Evolutionary conservation across 2,113 vertebrate genomes (phyloP).

Genomic region (Pholis gunnellus): DNA sequence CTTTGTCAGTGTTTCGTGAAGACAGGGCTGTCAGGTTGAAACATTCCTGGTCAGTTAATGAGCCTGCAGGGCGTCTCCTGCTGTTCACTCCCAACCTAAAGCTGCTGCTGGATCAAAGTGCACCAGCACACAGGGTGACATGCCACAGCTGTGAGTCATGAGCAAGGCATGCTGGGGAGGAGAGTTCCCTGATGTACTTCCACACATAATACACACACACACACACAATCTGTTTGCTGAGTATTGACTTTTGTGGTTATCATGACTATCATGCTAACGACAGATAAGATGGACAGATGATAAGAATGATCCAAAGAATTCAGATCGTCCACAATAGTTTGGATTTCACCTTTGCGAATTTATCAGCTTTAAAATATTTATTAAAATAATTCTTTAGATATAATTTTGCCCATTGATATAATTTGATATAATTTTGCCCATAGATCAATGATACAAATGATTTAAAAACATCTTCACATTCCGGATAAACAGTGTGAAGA

Average conservation of each 20-base stretch:
- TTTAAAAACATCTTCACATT: neutral
- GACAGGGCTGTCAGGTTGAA: constrained; percentile 9
- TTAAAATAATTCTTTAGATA: neutral
- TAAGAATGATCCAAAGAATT: neutral
- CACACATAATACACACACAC: neutral
- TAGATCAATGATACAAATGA: neutral
- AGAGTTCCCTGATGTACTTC: neutral
- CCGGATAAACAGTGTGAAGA: neutral
- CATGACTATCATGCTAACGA: neutral
- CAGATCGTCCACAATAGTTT: neutral
- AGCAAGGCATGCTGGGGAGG: constrained; percentile 33
- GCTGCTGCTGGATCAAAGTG: constrained; percentile 57
- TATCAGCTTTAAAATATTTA: neutral
- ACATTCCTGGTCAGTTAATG: constrained; percentile 27
- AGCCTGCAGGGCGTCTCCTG: constrained; percentile 37
- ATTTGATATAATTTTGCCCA: too few species aligned
- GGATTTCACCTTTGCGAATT: neutral
- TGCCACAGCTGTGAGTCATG: constrained; percentile 51
- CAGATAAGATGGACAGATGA: neutral
- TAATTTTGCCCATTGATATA: too few species aligned
- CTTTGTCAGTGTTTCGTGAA: neutral
- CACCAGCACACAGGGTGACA: constrained; percentile 39
- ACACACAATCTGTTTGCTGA: constrained; percentile 27
- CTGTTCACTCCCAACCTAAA: constrained; percentile 41
- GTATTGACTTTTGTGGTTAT: constrained; percentile 6